A percentile compares a stretch with the other conserved stretches of the same genome.
Conservation (phyloP, 2,113 vertebrate species). For the Asarcornis scutulata region DNA sequence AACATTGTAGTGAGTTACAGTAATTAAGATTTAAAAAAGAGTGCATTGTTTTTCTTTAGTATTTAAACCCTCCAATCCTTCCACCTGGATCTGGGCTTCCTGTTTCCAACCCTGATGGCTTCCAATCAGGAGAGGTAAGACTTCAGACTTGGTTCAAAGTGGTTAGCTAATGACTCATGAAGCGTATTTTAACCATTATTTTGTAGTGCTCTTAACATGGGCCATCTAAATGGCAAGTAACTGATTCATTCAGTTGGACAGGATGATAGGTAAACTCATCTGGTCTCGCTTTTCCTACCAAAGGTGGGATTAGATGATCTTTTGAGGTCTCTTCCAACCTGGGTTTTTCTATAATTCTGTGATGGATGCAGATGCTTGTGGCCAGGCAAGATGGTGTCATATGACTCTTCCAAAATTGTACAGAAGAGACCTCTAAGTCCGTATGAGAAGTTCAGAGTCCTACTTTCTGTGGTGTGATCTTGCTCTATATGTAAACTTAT, state of each 20-base stretch:
- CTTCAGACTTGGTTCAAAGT: constrained; percentile 19
- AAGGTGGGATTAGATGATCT: background rate
- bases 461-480: background rate
- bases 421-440: background rate
- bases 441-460: background rate
- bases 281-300: background rate
- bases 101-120: constrained; percentile 69
- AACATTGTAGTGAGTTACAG: fast-evolving
- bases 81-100: constrained; percentile 81
- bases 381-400: background rate
- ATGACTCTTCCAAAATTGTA: background rate
- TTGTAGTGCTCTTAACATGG: background rate
- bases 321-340: background rate
- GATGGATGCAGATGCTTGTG: background rate
- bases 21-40: background rate
- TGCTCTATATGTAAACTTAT: background rate
- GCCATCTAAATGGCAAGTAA: background rate
- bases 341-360: background rate
- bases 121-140: constrained; percentile 88
- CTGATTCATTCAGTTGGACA: background rate
- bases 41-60: constrained; percentile 67
- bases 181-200: background rate
- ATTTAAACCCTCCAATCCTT: constrained; percentile 76
- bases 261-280: background rate
- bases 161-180: background rate